Evolutionary conservation across 1,140 invertebrate genomes (phyloP).

Genomic region (Tetramorium parvispinum): DNA sequence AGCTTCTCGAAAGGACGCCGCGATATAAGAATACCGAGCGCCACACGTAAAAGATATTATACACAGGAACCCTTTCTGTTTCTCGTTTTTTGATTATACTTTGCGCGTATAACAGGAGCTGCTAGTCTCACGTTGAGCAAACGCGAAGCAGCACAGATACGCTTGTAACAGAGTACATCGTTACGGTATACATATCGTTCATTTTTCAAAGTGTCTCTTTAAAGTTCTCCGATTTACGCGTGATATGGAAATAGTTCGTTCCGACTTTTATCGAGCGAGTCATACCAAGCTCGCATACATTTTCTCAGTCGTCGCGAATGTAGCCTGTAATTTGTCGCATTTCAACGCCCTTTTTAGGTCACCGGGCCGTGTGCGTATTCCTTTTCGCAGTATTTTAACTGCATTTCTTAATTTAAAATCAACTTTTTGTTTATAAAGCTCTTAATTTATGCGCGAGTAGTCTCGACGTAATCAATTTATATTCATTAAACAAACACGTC

Average conservation of each 20-base stretch:
- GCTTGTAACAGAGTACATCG: constrained; percentile 12
- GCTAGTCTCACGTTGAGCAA: constrained; percentile 16
- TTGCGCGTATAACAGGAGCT: neutral
- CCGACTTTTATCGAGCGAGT: constrained; percentile 42
- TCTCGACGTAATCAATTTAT: neutral
- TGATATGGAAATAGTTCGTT: constrained; percentile 5
- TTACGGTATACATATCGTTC: constrained; percentile 4
- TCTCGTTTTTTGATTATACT: neutral
- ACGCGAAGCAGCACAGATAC: constrained; percentile 4
- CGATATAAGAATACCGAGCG: neutral
- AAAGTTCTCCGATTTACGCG: constrained; percentile 41
- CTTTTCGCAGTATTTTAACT: constrained; percentile 24
- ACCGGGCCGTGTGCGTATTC: neutral
- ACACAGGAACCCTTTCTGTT: neutral
- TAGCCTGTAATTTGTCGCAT: constrained; percentile 48
- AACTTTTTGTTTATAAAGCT: constrained; percentile 1
- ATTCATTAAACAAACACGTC: neutral
- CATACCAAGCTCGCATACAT: neutral
- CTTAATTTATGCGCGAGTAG: constrained; percentile 10
- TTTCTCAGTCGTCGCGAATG: constrained; percentile 8
- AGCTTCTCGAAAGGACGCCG: neutral
- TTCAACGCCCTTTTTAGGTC: constrained; percentile 48
- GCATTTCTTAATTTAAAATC: constrained; percentile 39
- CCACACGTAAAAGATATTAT: neutral
- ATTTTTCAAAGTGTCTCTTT: constrained; percentile 45